Evolutionary conservation across 2,113 vertebrate genomes (phyloP).

Genomic region (Cariama cristata): DNA sequence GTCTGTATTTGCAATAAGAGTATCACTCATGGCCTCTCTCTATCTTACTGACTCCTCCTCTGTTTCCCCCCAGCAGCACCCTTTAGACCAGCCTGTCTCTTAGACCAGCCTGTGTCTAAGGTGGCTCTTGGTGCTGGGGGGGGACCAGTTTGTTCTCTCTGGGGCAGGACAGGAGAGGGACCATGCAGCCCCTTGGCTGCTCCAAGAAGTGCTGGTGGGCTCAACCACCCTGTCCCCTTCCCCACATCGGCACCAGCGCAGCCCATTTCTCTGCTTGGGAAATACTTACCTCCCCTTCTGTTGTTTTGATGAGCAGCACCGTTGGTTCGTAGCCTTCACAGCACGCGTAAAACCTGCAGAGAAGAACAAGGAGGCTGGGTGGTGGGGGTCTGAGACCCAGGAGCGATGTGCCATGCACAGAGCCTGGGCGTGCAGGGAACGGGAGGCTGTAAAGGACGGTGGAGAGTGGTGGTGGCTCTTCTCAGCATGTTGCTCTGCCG

Average conservation of each 20-base stretch:
- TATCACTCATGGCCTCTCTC: neutral
- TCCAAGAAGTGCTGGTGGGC: neutral
- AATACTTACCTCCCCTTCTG: constrained; percentile 77
- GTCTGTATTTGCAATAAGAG: neutral
- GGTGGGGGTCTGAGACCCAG: neutral
- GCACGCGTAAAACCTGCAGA: constrained; percentile 79
- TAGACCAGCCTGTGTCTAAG: neutral
- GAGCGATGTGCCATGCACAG: accelerated
- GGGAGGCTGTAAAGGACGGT: neutral
- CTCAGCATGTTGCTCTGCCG: neutral
- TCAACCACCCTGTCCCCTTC: neutral
- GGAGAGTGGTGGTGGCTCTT: neutral
- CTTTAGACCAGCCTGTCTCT: neutral
- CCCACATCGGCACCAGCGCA: accelerated
- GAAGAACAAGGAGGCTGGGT: neutral
- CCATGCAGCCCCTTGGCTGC: accelerated
- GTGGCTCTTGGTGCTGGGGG: neutral
- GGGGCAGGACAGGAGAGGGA: neutral
- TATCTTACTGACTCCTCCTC: neutral
- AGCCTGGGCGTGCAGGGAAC: accelerated
- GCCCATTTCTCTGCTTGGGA: neutral
- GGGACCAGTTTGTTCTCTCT: neutral
- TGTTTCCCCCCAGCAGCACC: neutral
- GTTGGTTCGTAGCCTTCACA: constrained; percentile 83
- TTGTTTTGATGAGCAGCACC: constrained; percentile 81